These are phyloP conservation scores for Leucoptera coffeella DNA, from an alignment of 2,888 invertebrate genomes.

Conservation along the genomic window DNA sequence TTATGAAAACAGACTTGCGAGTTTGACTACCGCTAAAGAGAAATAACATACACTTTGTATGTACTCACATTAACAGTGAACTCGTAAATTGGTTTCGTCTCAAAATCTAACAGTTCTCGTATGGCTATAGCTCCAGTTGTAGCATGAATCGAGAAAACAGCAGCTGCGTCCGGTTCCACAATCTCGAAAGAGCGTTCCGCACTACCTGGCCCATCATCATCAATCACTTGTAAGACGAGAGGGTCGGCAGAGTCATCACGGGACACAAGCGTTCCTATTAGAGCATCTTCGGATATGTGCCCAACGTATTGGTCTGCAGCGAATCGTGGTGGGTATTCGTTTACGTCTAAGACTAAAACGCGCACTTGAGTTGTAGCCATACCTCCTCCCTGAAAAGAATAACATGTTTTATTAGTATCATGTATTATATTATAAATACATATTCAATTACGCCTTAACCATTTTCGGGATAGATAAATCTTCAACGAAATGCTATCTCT, in stretches of 20 bases:
- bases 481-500: no score
- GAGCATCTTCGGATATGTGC: conserved; percentile 69
- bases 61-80: conserved; percentile 72
- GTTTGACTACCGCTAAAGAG: no score
- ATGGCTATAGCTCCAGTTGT: conserved; percentile 83
- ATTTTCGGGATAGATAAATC: no score
- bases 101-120: conserved; percentile 73
- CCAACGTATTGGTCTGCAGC: conserved; percentile 61
- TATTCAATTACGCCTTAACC: no score
- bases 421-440: no score
- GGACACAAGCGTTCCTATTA: conserved; percentile 66
- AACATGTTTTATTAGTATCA: no score
- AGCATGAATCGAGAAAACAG: conserved; percentile 79
- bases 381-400: conserved; percentile 41
- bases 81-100: conserved; percentile 59
- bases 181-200: conserved; percentile 81
- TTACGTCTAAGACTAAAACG: conserved; percentile 82
- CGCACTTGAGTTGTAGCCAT: conserved; percentile 64
- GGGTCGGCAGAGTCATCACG: conserved; percentile 32
- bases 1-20: no score
- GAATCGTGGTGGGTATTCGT: conserved; percentile 78
- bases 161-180: conserved; percentile 69
- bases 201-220: conserved; percentile 83
- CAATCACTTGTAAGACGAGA: conserved; percentile 76
- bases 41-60: no score